A percentile compares a stretch with the other conserved stretches of the same genome.
Evolutionary conservation across 2,113 vertebrate species (phyloP).

Genomic region (Rhabdornis inornatus): DNA sequence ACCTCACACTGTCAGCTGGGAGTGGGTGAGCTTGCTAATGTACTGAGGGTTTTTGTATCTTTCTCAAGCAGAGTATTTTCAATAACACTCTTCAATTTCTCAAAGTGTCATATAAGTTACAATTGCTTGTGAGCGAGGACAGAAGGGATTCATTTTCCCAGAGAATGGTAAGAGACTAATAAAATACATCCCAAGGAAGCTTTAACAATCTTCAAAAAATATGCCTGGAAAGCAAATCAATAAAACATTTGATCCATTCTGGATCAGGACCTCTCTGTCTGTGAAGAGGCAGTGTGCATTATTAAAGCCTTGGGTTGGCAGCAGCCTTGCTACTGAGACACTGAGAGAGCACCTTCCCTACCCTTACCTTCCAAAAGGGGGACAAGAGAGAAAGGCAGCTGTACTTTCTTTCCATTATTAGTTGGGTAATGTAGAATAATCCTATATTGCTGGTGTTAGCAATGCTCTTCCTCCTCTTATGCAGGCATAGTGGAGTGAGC

Average conservation of each 20-base stretch:
- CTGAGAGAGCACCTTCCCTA: not conserved
- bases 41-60: not conserved
- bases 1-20: not conserved
- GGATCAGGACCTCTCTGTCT: not conserved
- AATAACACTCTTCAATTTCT: not conserved
- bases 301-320: not conserved
- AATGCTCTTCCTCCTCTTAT: not conserved
- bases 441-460: not conserved
- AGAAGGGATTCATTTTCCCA: not conserved
- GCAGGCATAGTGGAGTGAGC: accelerated
- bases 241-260: slow-evolving; percentile 3
- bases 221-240: not conserved
- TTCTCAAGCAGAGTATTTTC: not conserved
- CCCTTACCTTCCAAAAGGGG: not conserved
- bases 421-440: not conserved
- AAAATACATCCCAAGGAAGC: not conserved
- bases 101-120: not conserved
- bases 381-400: not conserved
- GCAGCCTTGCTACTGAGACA: not conserved
- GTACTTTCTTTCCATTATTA: not conserved
- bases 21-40: not conserved
- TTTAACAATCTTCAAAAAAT: not conserved
- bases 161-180: not conserved
- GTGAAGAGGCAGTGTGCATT: not conserved
- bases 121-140: not conserved